Conservation (phyloP, 2,113 vertebrate species). For the Myotis brandtii region DNA sequence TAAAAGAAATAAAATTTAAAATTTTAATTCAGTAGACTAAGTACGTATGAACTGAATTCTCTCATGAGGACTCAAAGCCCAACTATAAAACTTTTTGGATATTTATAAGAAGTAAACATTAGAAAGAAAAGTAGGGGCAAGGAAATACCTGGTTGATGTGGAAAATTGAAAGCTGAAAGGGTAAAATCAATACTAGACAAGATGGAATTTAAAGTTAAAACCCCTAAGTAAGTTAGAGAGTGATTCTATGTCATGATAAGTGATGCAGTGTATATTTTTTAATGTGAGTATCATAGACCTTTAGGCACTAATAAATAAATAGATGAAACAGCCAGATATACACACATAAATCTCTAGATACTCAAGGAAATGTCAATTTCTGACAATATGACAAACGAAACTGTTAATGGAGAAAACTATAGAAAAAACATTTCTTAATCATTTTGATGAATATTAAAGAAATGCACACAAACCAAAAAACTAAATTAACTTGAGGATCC, state of each 20-base stretch:
- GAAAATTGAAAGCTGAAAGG: background rate
- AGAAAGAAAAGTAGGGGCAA: background rate
- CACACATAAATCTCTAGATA: background rate
- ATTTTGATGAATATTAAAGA: background rate
- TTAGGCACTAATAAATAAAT: background rate
- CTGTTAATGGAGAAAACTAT: background rate
- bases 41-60: background rate
- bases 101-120: background rate
- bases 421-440: background rate
- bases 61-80: background rate
- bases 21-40: background rate
- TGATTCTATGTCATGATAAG: background rate
- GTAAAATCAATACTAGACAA: conserved; percentile 30
- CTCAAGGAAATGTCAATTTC: background rate
- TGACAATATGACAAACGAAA: background rate
- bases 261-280: background rate
- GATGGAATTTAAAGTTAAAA: background rate
- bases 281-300: background rate
- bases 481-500: background rate
- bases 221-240: background rate
- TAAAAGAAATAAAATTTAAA: background rate
- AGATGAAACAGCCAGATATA: background rate
- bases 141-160: background rate
- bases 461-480: background rate
- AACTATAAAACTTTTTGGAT: background rate